Conservation (phyloP, 2,113 vertebrate species). For the Pelecanoides urinatrix region DNA sequence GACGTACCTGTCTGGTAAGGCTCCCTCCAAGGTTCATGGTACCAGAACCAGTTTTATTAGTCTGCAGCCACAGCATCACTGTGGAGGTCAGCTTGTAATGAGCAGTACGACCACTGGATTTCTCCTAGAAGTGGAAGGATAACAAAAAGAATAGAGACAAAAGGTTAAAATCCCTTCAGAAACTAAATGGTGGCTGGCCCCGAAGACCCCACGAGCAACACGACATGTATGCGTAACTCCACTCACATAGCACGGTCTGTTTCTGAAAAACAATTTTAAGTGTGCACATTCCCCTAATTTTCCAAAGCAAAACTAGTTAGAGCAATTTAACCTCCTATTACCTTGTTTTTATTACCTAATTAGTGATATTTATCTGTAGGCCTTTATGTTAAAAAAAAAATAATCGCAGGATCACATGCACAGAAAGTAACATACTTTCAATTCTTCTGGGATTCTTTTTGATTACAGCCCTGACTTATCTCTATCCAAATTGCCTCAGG, state of each 20-base stretch:
- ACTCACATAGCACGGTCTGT: not conserved
- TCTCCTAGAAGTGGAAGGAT: conserved; percentile 77
- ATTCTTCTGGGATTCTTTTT: conserved; percentile 15
- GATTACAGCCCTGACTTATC: conserved; percentile 18
- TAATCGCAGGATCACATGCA: not conserved
- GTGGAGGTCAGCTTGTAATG: conserved; percentile 99
- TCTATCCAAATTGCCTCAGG: conserved; percentile 15
- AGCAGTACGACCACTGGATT: conserved; percentile 96
- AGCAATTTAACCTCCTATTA: not conserved
- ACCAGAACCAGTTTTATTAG: conserved; percentile 94
- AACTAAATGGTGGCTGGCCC: fast-evolving
- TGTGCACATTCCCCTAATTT: not conserved
- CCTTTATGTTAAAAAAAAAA: not conserved
- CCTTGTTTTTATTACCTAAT: conserved; percentile 26
- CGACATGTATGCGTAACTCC: fast-evolving
- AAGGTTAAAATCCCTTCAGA: not conserved
- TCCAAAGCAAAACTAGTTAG: not conserved
- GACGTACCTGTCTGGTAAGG: conserved; percentile 93
- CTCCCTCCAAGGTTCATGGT: conserved; percentile 99
- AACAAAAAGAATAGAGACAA: not conserved
- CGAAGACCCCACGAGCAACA: not conserved
- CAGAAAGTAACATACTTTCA: not conserved
- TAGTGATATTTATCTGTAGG: conserved; percentile 34
- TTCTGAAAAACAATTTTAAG: not conserved
- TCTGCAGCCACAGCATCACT: conserved; percentile 99